Base-by-base conservation (phyloP, 1,140 invertebrate species). In the Pseudomyrmex concolor region DNA sequence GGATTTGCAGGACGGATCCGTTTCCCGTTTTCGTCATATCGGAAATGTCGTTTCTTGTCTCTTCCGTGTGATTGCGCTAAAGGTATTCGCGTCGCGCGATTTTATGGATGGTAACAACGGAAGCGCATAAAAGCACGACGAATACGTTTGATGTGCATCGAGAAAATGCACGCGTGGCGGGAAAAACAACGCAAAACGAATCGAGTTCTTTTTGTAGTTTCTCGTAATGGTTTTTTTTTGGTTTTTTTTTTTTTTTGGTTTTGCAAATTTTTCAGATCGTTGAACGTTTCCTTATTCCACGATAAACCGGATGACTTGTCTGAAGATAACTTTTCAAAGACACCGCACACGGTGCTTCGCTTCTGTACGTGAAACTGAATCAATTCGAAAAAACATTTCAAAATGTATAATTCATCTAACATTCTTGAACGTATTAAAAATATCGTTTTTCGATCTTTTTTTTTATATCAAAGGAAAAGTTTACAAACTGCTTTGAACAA, bases 1-100 rank as follows among this genome's bases (percentile, higher is more conserved):
- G 12, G n/a, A 80, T 80, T 80, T 59, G 10, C 43, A 48, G 48
- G 17, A 54, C 12, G 17, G 45, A 73, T 45, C 45, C 22, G 51
- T 43, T 77, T 55, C 8, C 12, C 25, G 63, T 48, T 68, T 60
- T 71, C 76, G 2, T 77, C 63, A 77, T 59, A 80, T 77, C 71
- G 66, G 68, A 83, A 83, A 86, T 86, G 59, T 57, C 54, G 22
- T 72, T 77, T 77, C 70, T 43, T 48, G 50, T 85, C 72, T 67
- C 68, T 86, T 83, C 70, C 86, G 19, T 66, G 59, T 10, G 84
- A 87, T 83, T 72, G 73, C 84, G 60, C 84, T 86, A 87, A 86
- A 80, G 71, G 19, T 77, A 83, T 76, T 83, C 73, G 81, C 62
- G 71, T 57, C 59, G 70, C 70, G 13, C 50, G 78, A 82, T 73